These are phyloP conservation scores for Chitala chitala DNA, from an alignment of 2,113 vertebrate genomes.

Conservation along the genomic window DNA sequence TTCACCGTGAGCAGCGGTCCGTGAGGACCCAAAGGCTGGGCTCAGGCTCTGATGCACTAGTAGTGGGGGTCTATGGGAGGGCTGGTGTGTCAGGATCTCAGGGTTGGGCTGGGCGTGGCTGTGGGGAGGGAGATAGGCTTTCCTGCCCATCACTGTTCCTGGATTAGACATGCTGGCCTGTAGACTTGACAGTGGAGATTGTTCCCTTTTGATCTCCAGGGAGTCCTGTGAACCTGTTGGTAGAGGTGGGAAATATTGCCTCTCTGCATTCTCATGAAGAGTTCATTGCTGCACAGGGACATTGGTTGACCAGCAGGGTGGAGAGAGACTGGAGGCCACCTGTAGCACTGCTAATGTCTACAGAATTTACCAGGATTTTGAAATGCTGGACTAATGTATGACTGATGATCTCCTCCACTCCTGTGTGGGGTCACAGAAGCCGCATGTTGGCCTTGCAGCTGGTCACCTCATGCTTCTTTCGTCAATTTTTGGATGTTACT, in stretches of 20 bases:
- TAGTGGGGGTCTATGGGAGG: not conserved
- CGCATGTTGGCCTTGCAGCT: too few species aligned
- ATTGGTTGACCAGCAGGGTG: not conserved
- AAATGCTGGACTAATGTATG: not conserved
- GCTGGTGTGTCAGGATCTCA: not conserved
- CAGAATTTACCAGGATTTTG: not conserved
- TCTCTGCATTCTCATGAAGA: not conserved
- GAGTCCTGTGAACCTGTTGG: not conserved
- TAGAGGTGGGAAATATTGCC: not conserved
- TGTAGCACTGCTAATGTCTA: not conserved
- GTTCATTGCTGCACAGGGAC: not conserved
- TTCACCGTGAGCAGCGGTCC: too few species aligned
- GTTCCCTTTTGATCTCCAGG: not conserved
- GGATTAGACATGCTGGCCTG: not conserved
- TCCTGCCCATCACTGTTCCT: not conserved
- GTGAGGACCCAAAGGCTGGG: not conserved
- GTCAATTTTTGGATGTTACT: not conserved
- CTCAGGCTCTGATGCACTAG: not conserved
- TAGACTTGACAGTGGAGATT: not conserved
- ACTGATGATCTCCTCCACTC: too few species aligned
- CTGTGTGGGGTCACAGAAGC: too few species aligned
- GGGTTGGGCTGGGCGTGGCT: not conserved
- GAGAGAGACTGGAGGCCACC: not conserved
- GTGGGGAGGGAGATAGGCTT: not conserved
- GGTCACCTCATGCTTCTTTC: too few species aligned